Evolutionary conservation across 2,113 vertebrate species (phyloP), one percentile per base, ranked within the genome.

Genomic region (Caretta caretta): DNA sequence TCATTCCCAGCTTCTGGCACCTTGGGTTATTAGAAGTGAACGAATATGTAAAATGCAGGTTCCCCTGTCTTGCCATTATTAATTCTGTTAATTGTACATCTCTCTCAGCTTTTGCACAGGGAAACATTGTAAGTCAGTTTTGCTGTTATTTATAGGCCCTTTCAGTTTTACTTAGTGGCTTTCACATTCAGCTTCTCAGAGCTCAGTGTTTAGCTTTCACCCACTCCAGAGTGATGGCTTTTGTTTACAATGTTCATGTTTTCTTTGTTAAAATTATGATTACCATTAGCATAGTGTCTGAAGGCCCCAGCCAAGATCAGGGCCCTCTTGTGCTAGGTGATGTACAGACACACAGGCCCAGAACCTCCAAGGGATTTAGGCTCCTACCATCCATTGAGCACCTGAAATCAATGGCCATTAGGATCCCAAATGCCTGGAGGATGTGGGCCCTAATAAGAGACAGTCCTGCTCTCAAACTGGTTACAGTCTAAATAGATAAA

Each of bases 101-200:
- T 38, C 4, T 9, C n/a, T 72, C 65, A 20, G n/a, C 19, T 38
- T 2, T 5, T n/a, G 62, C 65, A 38, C 19, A 5, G n/a, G n/a
- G n/a, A 38, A n/a, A 72, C 8, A 1, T 2, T 20, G 24, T 25
- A 78, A 78, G 42, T 48, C 75, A 27, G 42, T 24, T 46, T 46
- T 12, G 1, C 75, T 24, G 42, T 46, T 78, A 12, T 25, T 14
- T 14, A 16, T 7, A 27, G 42, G 75, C 75, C 6, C 42, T 48
- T 78, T 78, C 42, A 27, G 12, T 48, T 48, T 27, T 14, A 6
- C 25, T 27, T 8, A 6, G 3, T 8, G 25, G 22, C 22, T 46
- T 42, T 16, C 10, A 13, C 12, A 0, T 12, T 25, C n/a, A 8
- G 72, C 72, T 46, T 13, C 9, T 38, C 72, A 3, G 2, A 12